Evolutionary conservation across 1,140 invertebrate genomes (phyloP).

Genomic region (Hermetia illucens): DNA sequence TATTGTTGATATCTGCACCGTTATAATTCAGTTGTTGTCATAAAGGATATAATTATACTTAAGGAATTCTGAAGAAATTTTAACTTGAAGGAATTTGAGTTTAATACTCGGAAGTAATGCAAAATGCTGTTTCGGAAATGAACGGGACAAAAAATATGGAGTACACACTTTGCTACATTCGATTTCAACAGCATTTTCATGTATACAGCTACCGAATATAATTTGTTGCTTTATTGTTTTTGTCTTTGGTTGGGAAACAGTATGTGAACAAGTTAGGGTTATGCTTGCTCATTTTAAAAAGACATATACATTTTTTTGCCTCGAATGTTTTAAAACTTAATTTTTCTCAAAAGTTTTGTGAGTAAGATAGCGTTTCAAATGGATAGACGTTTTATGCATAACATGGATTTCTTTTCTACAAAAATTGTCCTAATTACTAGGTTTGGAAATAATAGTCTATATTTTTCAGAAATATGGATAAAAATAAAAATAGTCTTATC

Average conservation of each 20-base stretch:
- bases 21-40: slow-evolving; percentile 5
- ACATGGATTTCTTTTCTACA: not conserved
- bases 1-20: not conserved
- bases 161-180: not conserved
- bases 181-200: slow-evolving; percentile 1
- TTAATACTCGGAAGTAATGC: slow-evolving; percentile 1
- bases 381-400: not conserved
- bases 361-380: not conserved
- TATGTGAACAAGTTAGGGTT: too few species aligned
- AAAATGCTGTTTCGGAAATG: too few species aligned
- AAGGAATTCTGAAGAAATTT: slow-evolving; percentile 2
- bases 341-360: not conserved
- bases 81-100: slow-evolving; percentile 1
- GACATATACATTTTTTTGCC: not conserved
- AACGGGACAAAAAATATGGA: too few species aligned
- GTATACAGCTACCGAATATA: too few species aligned
- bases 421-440: not conserved
- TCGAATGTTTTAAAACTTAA: not conserved
- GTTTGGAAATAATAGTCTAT: slow-evolving; percentile 6
- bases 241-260: too few species aligned
- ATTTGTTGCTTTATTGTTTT: too few species aligned
- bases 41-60: slow-evolving; percentile 4
- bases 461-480: slow-evolving; percentile 57
- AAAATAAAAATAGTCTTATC: slow-evolving; percentile 57
- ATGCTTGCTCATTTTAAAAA: not conserved